phyloP scores from a whole-genome alignment of 2,113 vertebrate genomes.

The Motacilla tschutschensis region DNA sequence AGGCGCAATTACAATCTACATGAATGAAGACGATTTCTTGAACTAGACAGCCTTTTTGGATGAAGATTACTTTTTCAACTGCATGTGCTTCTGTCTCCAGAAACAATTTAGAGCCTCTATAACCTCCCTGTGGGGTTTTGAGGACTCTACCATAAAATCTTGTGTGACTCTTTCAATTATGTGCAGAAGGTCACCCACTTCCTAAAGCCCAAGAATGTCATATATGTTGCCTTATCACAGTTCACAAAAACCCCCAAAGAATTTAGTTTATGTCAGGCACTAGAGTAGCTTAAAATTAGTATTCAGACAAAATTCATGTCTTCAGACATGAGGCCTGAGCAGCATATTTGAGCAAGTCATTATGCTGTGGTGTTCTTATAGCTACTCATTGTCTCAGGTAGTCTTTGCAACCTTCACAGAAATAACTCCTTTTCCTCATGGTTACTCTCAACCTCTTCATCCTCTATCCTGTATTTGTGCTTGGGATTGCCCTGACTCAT shows the following conservation, averaged over 20 bases:
- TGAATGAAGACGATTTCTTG: not conserved
- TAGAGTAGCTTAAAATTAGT: not conserved
- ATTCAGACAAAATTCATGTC: not conserved
- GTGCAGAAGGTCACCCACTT: not conserved
- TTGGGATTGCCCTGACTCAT: not conserved
- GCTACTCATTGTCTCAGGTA: not conserved
- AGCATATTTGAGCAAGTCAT: not conserved
- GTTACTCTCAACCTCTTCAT: not conserved
- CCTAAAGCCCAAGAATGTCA: not conserved
- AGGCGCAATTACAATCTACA: not conserved
- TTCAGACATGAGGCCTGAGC: not conserved
- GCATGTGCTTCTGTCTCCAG: not conserved
- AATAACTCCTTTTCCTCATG: not conserved
- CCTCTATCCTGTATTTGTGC: not conserved
- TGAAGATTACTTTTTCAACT: not conserved
- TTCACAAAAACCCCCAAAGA: not conserved
- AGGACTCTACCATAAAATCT: not conserved
- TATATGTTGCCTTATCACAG: not conserved
- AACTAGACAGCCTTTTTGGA: not conserved
- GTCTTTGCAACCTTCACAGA: not conserved
- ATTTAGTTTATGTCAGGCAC: not conserved
- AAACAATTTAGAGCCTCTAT: not conserved
- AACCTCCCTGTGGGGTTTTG: not conserved
- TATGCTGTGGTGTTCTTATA: not conserved
- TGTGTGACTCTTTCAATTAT: not conserved